Base-by-base conservation (phyloP, 2,888 invertebrate genomes). In the Orchesellides sinensis region DNA sequence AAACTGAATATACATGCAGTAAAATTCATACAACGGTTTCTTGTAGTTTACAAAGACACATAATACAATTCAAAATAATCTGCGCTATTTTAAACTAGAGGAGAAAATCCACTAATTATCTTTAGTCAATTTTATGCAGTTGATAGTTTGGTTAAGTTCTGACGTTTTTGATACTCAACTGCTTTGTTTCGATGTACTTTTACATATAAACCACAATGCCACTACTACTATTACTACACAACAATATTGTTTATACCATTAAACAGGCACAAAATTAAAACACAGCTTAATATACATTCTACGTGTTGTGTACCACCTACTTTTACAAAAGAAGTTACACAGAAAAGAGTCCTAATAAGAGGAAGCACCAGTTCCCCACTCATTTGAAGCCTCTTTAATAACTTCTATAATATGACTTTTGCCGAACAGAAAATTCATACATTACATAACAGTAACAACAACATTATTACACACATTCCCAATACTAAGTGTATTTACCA, bases 201-300 rank as follows among this genome's bases (percentile, higher is more conserved):
- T 14, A 8, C n/a, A n/a, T 8, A n/a, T 40, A n/a, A 40, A n/a
- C 47, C n/a, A 23, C 2, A 25, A 23, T 17, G 21, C 52, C 21
- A 47, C 47, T n/a, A 6, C n/a, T 40, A 40, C 10, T 14, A n/a
- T n/a, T 40, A n/a, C 40, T 40, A 10, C n/a, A 54, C 3, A 52
- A 17, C 21, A 54, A 54, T 54, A 25, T 25, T 12, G 25, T 40
- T 40, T 40, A 10, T 10, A 54, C 54, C 23, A 54, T 23, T 54
- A 23, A 5, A 35, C 54, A 54, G 54, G 54, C 54, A 54, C 54
- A 54, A 54, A 54, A 54, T 54, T 54, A 54, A 54, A 54, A 54
- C n/a, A 54, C 54, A 2, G 12, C 12, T 25, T 54, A 21, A 5
- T 23, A 12, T 54, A 54, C 21, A 54, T 54, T 25, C 25, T 25